Evolutionary conservation across 2,113 vertebrate species (phyloP), one percentile per base, ranked within the genome.

Genomic region (Madoqua kirkii): DNA sequence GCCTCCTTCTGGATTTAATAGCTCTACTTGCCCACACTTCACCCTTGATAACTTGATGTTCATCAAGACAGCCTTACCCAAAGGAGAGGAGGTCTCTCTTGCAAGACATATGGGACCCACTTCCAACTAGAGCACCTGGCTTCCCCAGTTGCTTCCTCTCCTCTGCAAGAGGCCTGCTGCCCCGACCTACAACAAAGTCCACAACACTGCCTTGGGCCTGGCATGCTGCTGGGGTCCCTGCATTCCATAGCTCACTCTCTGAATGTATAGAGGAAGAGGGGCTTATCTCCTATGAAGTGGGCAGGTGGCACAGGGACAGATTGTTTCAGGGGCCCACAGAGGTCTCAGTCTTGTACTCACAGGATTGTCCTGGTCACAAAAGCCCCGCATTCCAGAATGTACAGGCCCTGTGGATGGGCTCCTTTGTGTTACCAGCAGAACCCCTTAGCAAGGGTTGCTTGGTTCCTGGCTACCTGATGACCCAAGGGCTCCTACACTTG

Each of bases 391-490:
- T 93, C 64, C 6, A 17, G 84, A 94, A 97, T 40, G 50, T 94
- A 96, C 2, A 96, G 79, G 91, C 43, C 88, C 64, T 89, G 81
- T 87, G 62, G 79, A 86, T 0, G 5, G 62, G 91, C 50, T 97
- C 29, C 45, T 97, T 45, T 87, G 67, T 95, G 92, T 89, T 93
- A 96, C 59, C 54, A 92, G 91, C 87, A 84, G 60, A 85, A 6
- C 27, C 40, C 95, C n/a, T 93, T 76, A 94, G 81, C 27, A 93
- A 93, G 67, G 92, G 57, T 59, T 86, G 31, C 67, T 76, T 95
- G 86, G 54, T 94, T 97, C 48, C 92, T 93, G 89, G 67, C 45
- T 93, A 78, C 92, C 43, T 93, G 60, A 88, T 95, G 89, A 95
- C 59, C 59, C 83, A 85, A 60, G 31, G 33, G 54, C 36, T 96